Evolutionary conservation across 1,140 invertebrate species (phyloP), one percentile per base, ranked within the genome.

Genomic region (Heliothis virescens): DNA sequence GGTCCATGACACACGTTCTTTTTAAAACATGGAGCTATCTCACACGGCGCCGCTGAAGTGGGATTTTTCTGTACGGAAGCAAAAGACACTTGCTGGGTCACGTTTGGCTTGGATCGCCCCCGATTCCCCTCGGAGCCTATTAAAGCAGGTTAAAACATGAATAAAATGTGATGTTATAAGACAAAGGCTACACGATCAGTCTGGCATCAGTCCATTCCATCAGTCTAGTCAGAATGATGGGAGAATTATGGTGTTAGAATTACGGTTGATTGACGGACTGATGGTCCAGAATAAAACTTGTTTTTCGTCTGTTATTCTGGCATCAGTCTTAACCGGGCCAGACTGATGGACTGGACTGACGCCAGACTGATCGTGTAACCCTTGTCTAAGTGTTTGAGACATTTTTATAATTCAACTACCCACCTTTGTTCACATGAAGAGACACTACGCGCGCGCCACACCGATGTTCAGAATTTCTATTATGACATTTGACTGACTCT

Each of bases 361-460:
- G n/a, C n/a, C n/a, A n/a, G n/a, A n/a, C n/a, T n/a, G n/a, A n/a
- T n/a, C n/a, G n/a, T n/a, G n/a, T n/a, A n/a, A n/a, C n/a, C n/a
- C n/a, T n/a, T n/a, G n/a, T n/a, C n/a, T 29, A 1, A 29, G 29
- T 21, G 13, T 60, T 34, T 2, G 10, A 60, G 2, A 47, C 34
- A 16, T 18, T 10, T 7, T 0, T 26, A 1, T 26, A 26, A 26
- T 26, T 26, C 21, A 3, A 21, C 16, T 41, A 34, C 60, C 3
- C 52, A 63, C 80, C 84, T 63, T 86, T 72, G 10, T 83, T 83
- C 16, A 77, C 21, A 63, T 86, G 83, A 16, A 87, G 83, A 15
- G 86, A 86, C 2, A 82, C 57, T 12, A 84, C 81, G 72, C 77
- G 83, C 5, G 75, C 60, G 7, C 79, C 57, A 57, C 50, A 77